Base-by-base conservation (phyloP, 2,888 invertebrate genomes). In the Cataglyphis rosenhaueri region DNA sequence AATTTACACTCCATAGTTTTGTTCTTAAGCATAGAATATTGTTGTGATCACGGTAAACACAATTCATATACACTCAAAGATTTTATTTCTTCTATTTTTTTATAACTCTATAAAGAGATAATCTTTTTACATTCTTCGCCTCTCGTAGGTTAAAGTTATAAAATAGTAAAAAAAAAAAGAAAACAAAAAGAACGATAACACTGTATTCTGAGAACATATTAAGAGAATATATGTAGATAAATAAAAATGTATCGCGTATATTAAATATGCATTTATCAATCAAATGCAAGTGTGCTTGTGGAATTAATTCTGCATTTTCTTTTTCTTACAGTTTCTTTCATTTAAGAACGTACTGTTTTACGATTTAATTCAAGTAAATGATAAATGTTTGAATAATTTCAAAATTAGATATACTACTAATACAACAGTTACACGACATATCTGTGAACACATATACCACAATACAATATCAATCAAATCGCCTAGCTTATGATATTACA, bases 161-260 rank as follows among this genome's bases (percentile, higher is more conserved):
- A 44, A 74, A 74, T 62, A 9, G 15, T 61, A 74, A 74, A 62
- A 29, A 61, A 74, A 21, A 61, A 74, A 21, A 21, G 10, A 6
- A 8, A n/a, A 9, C 0, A 44, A 32, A 61, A 3, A 44, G 1
- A 41, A 18, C n/a, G 2, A 55, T 21, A 41, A 59, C 15, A 25
- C 1, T 21, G 4, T 3, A 55, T 18, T 21, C 3, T 57, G 21
- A 21, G 21, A 21, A 59, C 4, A 18, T 2, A 61, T 61, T 3
- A 12, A n/a, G 2, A 25, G 5, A 48, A 15, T 48, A 48, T 48
- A 44, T 12, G 3, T 57, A 15, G 41, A 59, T 59, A 59, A 59
- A 73, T 73, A 41, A 73, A 32, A 29, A 74, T 18, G 21, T 62
- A 62, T 61, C 35, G 25, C 8, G 35, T 29, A 29, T 29, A 29